phyloP scores from a whole-genome alignment of 2,113 vertebrate genomes.

The Dipodomys spectabilis region DNA sequence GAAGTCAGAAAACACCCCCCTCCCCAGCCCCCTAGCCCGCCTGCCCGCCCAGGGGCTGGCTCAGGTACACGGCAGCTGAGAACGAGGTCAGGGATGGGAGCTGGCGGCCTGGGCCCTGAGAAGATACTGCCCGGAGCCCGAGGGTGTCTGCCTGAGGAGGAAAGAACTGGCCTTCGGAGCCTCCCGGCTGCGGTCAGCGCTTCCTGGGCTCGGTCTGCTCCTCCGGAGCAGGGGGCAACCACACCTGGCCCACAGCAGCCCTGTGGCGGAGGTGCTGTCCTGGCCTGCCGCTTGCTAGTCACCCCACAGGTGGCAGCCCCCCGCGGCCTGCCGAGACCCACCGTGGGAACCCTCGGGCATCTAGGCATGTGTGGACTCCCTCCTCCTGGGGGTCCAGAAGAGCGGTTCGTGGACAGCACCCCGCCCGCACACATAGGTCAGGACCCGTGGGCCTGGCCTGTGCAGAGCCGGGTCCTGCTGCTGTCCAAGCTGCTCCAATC shows the following conservation, averaged over 20 bases:
- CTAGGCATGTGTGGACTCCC: fast-evolving
- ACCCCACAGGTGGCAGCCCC: neutral
- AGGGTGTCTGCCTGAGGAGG: neutral
- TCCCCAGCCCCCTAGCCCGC: too few species aligned
- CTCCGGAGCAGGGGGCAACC: too few species aligned
- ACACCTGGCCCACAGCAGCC: neutral
- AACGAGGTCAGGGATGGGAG: neutral
- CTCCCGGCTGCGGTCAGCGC: neutral
- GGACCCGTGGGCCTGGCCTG: too few species aligned
- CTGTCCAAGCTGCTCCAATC: too few species aligned
- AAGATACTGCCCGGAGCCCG: fast-evolving
- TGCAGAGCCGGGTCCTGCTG: too few species aligned
- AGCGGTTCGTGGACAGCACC: fast-evolving
- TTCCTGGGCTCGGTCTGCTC: neutral
- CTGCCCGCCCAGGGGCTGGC: neutral
- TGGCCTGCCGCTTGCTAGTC: too few species aligned
- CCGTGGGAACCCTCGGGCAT: too few species aligned
- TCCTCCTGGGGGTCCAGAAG: fast-evolving
- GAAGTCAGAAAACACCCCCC: neutral
- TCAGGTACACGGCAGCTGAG: neutral
- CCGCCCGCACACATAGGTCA: neutral
- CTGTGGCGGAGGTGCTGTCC: too few species aligned
- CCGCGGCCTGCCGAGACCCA: too few species aligned
- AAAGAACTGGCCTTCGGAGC: neutral
- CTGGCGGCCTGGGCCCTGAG: neutral